A percentile compares a stretch with the other conserved stretches of the same genome.
Evolutionary conservation across 2,797 vertebrate genomes (phyloP).

Genomic region (Gymnoscopelus braueri): DNA sequence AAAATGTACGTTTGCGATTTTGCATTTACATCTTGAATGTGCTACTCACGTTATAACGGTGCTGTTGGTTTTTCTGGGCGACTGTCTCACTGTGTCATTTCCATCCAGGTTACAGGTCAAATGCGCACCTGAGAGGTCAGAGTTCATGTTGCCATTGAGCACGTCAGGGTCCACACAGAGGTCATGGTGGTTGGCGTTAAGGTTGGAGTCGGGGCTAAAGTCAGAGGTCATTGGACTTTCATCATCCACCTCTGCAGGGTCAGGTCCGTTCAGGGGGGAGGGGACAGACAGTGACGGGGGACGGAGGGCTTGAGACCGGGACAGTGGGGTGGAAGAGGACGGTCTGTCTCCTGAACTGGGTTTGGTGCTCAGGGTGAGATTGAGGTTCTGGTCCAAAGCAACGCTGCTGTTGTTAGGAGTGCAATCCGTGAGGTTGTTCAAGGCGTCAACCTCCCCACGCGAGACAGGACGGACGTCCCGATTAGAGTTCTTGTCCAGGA

Average conservation of each 20-base stretch:
- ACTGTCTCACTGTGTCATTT: slow-evolving; percentile 57
- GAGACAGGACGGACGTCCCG: slow-evolving; percentile 45
- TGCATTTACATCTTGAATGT: not conserved
- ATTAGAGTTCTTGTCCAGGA: slow-evolving; percentile 68
- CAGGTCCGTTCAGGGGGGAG: slow-evolving; percentile 69
- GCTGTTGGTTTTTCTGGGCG: slow-evolving; percentile 81
- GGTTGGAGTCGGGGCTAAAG: slow-evolving; percentile 64
- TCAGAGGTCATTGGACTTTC: slow-evolving; percentile 68
- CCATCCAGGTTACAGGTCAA: slow-evolving; percentile 52
- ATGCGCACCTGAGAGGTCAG: slow-evolving; percentile 43
- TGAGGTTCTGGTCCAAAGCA: slow-evolving; percentile 72
- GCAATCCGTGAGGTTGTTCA: slow-evolving; percentile 60
- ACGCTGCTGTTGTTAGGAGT: slow-evolving; percentile 37
- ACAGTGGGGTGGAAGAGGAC: slow-evolving; percentile 17
- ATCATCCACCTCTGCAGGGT: slow-evolving; percentile 68
- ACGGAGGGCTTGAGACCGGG: slow-evolving; percentile 45
- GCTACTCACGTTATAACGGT: slow-evolving; percentile 92
- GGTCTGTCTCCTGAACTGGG: slow-evolving; percentile 26
- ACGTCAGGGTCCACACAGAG: slow-evolving; percentile 74
- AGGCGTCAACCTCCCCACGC: slow-evolving; percentile 46
- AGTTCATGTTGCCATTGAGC: slow-evolving; percentile 70
- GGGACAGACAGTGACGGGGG: slow-evolving; percentile 68
- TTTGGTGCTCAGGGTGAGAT: slow-evolving; percentile 59
- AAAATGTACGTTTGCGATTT: slow-evolving; percentile 1
- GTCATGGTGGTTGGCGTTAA: slow-evolving; percentile 47